Evolutionary conservation across 37 sponge, comb jelly and placozoan species (phyloP), one percentile per base, ranked within the genome.

Genomic region (Geodia barretti): DNA sequence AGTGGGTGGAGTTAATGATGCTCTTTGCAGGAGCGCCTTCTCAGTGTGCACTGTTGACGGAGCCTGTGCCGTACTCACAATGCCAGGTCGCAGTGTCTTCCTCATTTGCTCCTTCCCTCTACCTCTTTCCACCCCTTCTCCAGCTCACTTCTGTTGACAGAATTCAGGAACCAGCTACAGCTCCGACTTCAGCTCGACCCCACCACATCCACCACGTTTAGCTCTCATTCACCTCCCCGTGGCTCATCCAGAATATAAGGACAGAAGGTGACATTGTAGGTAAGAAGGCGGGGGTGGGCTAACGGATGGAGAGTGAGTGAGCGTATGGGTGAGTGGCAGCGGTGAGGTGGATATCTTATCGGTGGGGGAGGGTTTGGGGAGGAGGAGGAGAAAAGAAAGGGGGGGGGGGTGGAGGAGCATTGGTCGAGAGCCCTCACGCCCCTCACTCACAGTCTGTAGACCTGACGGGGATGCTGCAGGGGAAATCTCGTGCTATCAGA

Each of bases 51-150:
- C 69, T 72, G 91, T 90, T 47, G 93, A 92, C 87, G 83, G 96
- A 9, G 78, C 86, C 2, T 92, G 96, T 87, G 90, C 96, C 5
- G 92, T 95, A 87, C 70, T 95, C 39, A 95, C 71, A 78, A 92
- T 76, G 90, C 93, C 65, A 86, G 84, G 95, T 95, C 2, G 76
- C 87, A 24, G 1, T 72, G 59, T 1, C 40, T 4, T 19, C n/a
- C 1, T 14, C 21, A 26, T 68, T 33, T 68, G 28, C 67, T 65
- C 67, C 23, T 65, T 28, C 4, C 33, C 4, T 68, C 35, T 2
- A 34, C 30, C 3, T 21, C 33, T 33, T 34, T 21, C 33, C 67
- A 25, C 67, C 29, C 39, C 3, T 81, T 29, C 28, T 2, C 33
- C 64, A 94, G 94, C 35, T 63, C 94, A 28, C 82, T 94, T 61